These are phyloP conservation scores for Spizaetus ornatus DNA, from an alignment of 2,113 vertebrate species.

Conservation along the genomic window DNA sequence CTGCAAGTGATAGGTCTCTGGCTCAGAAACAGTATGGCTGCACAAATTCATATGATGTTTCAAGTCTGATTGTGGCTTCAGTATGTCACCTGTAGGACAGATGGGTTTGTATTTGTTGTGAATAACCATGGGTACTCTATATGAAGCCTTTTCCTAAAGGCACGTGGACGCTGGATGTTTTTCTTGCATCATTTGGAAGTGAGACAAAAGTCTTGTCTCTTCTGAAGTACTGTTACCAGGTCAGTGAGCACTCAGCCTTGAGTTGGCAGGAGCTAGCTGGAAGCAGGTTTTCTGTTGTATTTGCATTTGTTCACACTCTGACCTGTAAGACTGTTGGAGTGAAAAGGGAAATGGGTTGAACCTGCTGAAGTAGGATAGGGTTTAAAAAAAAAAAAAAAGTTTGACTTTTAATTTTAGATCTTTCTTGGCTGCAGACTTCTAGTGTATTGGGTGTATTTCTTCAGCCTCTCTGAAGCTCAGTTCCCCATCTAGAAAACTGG, in stretches of 20 bases:
- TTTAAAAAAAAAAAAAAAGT: neutral
- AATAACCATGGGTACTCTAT: neutral
- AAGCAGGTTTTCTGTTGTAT: neutral
- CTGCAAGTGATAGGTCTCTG: neutral
- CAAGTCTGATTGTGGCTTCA: neutral
- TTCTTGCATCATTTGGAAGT: neutral
- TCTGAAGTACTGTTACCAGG: neutral
- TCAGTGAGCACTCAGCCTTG: neutral
- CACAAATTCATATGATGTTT: neutral
- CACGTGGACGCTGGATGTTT: accelerated
- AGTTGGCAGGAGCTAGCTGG: neutral
- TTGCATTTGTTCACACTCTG: neutral
- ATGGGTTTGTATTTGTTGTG: neutral
- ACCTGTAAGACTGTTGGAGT: neutral
- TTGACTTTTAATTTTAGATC: neutral
- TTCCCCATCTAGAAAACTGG: neutral
- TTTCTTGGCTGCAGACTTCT: neutral
- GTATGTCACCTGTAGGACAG: neutral
- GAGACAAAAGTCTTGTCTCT: neutral
- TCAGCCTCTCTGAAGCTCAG: neutral
- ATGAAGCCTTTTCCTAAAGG: neutral
- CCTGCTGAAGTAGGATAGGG: neutral
- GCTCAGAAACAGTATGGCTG: neutral
- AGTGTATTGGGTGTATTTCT: neutral
- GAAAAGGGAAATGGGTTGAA: neutral